Evolutionary conservation across 64 coral and sea anemone genomes (phyloP), one percentile per base, ranked within the genome.

Genomic region (Cladopsammia gracilis): DNA sequence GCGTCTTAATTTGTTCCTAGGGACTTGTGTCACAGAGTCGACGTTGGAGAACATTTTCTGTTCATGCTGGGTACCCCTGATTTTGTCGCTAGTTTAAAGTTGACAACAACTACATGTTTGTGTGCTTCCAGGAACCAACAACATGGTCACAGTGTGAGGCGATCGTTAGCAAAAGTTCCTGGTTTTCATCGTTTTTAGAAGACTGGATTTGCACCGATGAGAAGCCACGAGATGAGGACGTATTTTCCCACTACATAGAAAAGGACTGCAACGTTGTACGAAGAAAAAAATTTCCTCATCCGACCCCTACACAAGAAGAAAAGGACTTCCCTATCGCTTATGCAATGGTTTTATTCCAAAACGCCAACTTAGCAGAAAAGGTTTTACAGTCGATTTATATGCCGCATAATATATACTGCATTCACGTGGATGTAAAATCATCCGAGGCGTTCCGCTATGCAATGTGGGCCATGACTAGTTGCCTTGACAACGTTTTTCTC

Each of bases 381-480:
- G 34, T 90, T 60, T 59, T 90, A 50, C 89, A 54, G 14, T 52
- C 72, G 24, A 46, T 90, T 23, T 90, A 79, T n/a, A 77, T 77
- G 75, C 88, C 88, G 44, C 88, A 90, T 18, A 90, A 90, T 68
- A 60, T 66, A 19, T 90, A 78, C 20, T 90, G 88, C 45, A 79
- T 90, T 45, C 88, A 90, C 74, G 68, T 90, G 16, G 89, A 82
- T 73, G 26, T 50, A 42, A 79, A 82, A 82, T 80, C 76, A 2
- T 16, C 60, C 23, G 23, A 90, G 43, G 44, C 46, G 2, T 79
- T 90, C 70, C 62, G 71, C 44, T 20, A 78, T 57, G 76, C 76
- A 78, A 78, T 78, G 20, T 12, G 50, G 51, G 76, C 76, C 51
- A 58, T 78, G 50, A 78, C 50, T 78, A 25, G n/a, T 58, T 78